Evolutionary conservation across 2,888 invertebrate species (phyloP).

Genomic region (Camptogramma bilineatum): DNA sequence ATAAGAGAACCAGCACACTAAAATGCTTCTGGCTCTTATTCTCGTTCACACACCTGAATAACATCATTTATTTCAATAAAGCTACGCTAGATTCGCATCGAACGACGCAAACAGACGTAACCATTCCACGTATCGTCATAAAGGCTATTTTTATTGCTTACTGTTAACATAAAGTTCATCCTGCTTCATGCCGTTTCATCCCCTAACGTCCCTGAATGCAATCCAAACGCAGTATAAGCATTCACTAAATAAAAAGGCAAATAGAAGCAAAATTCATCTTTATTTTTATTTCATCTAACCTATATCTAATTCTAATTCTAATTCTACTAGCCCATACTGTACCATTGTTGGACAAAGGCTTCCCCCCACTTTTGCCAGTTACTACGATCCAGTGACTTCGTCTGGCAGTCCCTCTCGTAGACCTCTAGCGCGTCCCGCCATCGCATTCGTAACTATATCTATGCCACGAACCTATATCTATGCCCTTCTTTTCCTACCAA

Average conservation of each 20-base stretch:
- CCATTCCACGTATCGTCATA: conserved; percentile 83
- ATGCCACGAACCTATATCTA: too few relatives aligned
- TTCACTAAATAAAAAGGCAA: not conserved
- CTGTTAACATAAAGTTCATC: conserved; percentile 82
- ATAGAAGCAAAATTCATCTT: conserved; percentile 15
- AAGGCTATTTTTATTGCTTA: conserved; percentile 82
- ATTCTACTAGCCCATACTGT: too few relatives aligned
- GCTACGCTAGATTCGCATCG: conserved; percentile 47
- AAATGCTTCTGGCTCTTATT: not conserved
- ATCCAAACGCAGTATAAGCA: conserved; percentile 78
- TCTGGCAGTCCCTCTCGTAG: too few relatives aligned
- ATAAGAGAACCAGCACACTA: not conserved
- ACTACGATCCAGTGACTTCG: too few relatives aligned
- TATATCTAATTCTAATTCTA: too few relatives aligned
- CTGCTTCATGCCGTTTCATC: conserved; percentile 80
- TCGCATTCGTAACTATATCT: too few relatives aligned
- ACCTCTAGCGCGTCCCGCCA: too few relatives aligned
- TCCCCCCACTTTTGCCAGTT: too few relatives aligned
- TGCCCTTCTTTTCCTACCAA: too few relatives aligned
- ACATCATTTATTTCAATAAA: conserved; percentile 48
- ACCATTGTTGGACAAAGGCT: too few relatives aligned
- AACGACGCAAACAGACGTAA: conserved; percentile 72
- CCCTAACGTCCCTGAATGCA: conserved; percentile 79
- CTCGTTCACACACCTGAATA: conserved; percentile 37
- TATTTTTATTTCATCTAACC: too few relatives aligned